A percentile compares a stretch with the other conserved stretches of the same genome.
phyloP scores from a whole-genome alignment of 2,113 vertebrate genomes.

The Origma solitaria region DNA sequence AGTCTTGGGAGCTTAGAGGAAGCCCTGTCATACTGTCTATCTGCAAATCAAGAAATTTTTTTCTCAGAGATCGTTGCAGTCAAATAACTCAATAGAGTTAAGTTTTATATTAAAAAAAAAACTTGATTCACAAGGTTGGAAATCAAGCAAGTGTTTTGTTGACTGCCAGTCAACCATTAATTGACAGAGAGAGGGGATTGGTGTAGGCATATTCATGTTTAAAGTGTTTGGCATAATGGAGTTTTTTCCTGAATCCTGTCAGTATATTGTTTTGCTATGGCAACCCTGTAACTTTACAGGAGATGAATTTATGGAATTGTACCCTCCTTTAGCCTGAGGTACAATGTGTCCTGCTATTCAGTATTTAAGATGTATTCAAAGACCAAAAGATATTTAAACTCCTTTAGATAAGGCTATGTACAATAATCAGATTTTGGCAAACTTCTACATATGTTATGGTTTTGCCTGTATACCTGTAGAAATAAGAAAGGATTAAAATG shows the following conservation, averaged over 20 bases:
- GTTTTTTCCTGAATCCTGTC: not conserved
- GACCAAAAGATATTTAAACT: not conserved
- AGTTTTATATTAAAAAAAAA: not conserved
- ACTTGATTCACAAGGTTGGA: not conserved
- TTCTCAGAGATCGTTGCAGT: not conserved
- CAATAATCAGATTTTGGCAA: not conserved
- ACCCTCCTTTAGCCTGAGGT: not conserved
- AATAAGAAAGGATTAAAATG: not conserved
- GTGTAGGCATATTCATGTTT: not conserved
- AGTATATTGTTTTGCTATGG: not conserved
- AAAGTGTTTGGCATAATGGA: not conserved
- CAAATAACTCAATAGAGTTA: not conserved
- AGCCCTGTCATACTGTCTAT: not conserved
- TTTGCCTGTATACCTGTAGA: not conserved
- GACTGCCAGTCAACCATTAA: not conserved
- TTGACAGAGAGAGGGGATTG: not conserved
- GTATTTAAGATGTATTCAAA: not conserved
- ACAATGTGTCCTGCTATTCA: not conserved
- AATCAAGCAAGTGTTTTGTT: not conserved
- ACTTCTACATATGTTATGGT: not conserved
- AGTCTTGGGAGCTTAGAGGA: not conserved
- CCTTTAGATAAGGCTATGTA: not conserved
- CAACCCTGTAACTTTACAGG: not conserved
- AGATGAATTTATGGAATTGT: not conserved
- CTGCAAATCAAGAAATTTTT: not conserved